These are phyloP conservation scores for Xerus inauris DNA, from an alignment of 2,113 vertebrate genomes.

Conservation along the genomic window DNA sequence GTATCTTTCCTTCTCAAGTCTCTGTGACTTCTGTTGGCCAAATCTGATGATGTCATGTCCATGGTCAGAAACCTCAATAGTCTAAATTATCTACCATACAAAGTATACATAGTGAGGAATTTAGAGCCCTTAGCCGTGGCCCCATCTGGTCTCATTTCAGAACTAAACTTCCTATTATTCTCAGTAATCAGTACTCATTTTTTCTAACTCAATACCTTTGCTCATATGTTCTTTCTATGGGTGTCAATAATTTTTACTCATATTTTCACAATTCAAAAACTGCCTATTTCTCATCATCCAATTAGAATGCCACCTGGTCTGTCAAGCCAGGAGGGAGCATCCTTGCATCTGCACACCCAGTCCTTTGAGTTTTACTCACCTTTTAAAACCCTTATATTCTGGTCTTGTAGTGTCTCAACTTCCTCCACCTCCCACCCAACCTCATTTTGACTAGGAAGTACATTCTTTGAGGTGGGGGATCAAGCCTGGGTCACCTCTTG, in stretches of 20 bases:
- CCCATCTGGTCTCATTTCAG: background rate
- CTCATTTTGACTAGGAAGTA: background rate
- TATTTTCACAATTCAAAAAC: background rate
- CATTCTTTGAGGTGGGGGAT: background rate
- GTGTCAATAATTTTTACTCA: background rate
- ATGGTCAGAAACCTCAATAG: background rate
- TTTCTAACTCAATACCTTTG: background rate
- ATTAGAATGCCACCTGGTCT: background rate
- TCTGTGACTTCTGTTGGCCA: background rate
- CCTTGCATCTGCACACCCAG: background rate
- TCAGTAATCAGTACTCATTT: background rate
- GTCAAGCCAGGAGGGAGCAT: background rate
- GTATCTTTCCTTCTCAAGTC: background rate
- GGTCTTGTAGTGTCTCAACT: background rate
- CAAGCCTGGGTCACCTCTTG: background rate
- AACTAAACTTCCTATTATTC: background rate
- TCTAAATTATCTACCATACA: background rate
- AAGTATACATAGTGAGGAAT: background rate
- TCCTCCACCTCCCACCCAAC: background rate
- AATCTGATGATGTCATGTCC: background rate
- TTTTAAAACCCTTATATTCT: background rate
- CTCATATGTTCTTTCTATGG: background rate
- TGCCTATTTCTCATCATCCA: background rate
- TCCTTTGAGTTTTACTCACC: background rate
- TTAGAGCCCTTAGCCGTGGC: background rate